Conservation (phyloP, 2,113 vertebrate species). For the Ivindomyrus marchei region DNA sequence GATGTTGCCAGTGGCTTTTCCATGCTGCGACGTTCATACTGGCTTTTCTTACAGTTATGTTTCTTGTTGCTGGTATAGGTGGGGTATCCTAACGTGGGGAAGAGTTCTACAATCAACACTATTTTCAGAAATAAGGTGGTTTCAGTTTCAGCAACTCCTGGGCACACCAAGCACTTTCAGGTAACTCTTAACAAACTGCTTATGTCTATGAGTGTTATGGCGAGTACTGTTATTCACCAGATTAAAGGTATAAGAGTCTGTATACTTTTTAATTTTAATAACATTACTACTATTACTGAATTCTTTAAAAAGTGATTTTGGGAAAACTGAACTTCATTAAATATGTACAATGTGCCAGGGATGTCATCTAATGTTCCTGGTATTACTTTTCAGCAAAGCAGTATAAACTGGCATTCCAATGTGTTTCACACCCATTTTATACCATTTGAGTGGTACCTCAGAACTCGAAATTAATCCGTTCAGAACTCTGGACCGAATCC, state of each 20-base stretch:
- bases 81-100: conserved; percentile 96
- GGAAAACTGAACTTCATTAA: neutral
- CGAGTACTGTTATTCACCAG: neutral
- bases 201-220: neutral
- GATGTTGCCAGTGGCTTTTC: neutral
- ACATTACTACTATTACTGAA: neutral
- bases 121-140: conserved; percentile 93
- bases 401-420: neutral
- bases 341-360: neutral
- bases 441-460: neutral
- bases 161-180: conserved; percentile 97
- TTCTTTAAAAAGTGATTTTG: neutral
- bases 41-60: neutral
- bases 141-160: conserved; percentile 90
- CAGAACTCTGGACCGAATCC: no score
- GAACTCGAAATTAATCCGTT: no score
- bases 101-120: conserved; percentile 96
- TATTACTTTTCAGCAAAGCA: neutral
- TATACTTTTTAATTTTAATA: neutral
- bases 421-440: neutral
- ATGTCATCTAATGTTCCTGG: neutral
- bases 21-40: neutral
- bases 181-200: conserved; percentile 49
- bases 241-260: neutral
- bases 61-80: conserved; percentile 58